Base-by-base conservation (phyloP, 2,888 invertebrate genomes). In the Caenorhabditis doughertyi region DNA sequence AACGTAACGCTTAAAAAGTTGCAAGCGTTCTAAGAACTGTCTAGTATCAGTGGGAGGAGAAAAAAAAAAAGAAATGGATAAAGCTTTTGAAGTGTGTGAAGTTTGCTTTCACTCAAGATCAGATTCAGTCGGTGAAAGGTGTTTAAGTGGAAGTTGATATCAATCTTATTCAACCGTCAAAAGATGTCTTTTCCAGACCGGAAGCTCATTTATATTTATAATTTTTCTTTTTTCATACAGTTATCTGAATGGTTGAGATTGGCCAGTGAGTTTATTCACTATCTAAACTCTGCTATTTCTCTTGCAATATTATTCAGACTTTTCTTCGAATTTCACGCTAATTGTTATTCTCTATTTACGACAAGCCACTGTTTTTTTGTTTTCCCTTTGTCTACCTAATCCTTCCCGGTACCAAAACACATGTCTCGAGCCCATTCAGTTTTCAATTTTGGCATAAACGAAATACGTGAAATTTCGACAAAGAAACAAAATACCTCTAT, bases 11-110 rank as follows among this genome's bases (percentile, higher is more conserved):
- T 47, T 35, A 65, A 65, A 65, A 65, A 49, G 35, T 35, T 51
- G 65, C 51, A 65, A 51, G 65, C 23, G 65, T 65, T 65, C 65
- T 65, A 35, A 65, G 49, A 51, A 65, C 35, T 65, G 65, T 65
- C 65, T 65, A 51, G 13, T 55, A 49, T 21, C 9, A 13, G 42
- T 60, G 32, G 27, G 16, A 62, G 16, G 27, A 42, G n/a, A n/a
- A n/a, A n/a, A n/a, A n/a, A n/a, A n/a, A n/a, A n/a, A n/a, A n/a
- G n/a, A n/a, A n/a, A n/a, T n/a, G n/a, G n/a, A n/a, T n/a, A n/a
- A n/a, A n/a, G n/a, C n/a, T n/a, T n/a, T n/a, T n/a, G n/a, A n/a
- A 64, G 64, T 47, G 47, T 64, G 29, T 44, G 2, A n/a, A 44
- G 64, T 64, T 47, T 47, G 47, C 32, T 44, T 18, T 25, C 18